A percentile compares a stretch with the other conserved stretches of the same genome.
Conservation (phyloP, 2,113 vertebrate genomes). For the Embiotoca jacksoni region DNA sequence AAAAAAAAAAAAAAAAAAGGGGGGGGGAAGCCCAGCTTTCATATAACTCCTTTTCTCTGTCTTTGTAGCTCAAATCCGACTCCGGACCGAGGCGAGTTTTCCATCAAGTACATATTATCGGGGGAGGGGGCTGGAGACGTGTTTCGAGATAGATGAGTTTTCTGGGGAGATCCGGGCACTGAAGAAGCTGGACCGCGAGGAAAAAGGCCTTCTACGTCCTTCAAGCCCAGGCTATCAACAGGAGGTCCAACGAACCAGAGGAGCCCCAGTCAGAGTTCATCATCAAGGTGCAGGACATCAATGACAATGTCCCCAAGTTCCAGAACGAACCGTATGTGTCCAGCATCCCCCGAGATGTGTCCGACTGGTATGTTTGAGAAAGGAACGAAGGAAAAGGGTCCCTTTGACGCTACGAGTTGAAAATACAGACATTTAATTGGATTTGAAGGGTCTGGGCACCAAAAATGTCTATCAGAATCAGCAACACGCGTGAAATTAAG, state of each 20-base stretch:
- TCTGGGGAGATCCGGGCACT: conserved; percentile 85
- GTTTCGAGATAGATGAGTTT: conserved; percentile 88
- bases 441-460: background rate
- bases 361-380: conserved; percentile 86
- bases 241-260: conserved; percentile 82
- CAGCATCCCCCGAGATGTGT: conserved; percentile 94
- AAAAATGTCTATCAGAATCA: background rate
- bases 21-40: background rate
- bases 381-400: background rate
- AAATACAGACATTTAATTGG: background rate
- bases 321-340: conserved; percentile 91
- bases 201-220: conserved; percentile 89
- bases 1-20: background rate
- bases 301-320: conserved; percentile 93
- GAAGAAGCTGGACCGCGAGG: conserved; percentile 90
- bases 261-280: conserved; percentile 93
- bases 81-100: conserved; percentile 86
- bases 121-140: conserved; percentile 89
- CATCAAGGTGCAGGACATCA: conserved; percentile 93
- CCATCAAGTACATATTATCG: conserved; percentile 86
- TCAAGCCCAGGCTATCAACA: conserved; percentile 88
- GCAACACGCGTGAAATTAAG: too few species aligned
- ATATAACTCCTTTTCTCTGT: background rate
- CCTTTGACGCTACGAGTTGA: background rate
- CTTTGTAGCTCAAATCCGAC: conserved; percentile 89